These are phyloP conservation scores for Mastomys natalensis DNA, from an alignment of 2,113 vertebrate genomes.

Conservation along the genomic window DNA sequence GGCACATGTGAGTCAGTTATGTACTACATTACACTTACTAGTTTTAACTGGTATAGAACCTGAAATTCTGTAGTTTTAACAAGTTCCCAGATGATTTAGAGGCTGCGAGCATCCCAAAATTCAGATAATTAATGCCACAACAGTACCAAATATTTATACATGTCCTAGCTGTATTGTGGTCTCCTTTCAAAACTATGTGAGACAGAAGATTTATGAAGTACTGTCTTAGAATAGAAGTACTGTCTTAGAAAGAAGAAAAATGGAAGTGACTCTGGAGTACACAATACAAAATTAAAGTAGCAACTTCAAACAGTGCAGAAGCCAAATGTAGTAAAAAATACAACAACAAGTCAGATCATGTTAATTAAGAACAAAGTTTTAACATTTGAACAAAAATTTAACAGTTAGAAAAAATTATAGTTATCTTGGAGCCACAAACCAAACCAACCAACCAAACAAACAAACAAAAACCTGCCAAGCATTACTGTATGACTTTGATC, in stretches of 20 bases:
- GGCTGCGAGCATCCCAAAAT: not conserved
- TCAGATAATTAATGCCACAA: not conserved
- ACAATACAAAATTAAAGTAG: not conserved
- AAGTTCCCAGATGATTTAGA: not conserved
- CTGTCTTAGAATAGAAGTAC: not conserved
- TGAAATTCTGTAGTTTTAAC: not conserved
- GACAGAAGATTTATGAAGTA: not conserved
- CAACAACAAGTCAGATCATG: not conserved
- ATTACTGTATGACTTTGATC: not conserved
- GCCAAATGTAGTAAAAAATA: not conserved
- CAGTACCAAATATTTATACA: not conserved
- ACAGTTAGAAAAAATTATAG: constrained; percentile 22
- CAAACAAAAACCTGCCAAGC: not conserved
- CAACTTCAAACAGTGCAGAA: not conserved
- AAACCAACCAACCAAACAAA: not conserved
- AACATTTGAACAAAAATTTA: not conserved
- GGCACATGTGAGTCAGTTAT: not conserved
- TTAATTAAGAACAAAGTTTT: constrained; percentile 24
- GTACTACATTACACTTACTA: not conserved
- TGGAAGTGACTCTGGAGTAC: not conserved
- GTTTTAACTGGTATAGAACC: not conserved
- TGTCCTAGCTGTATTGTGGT: not conserved
- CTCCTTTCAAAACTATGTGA: not conserved
- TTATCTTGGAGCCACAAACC: not conserved
- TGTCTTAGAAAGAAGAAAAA: not conserved